Evolutionary conservation across 2,888 invertebrate species (phyloP).

Genomic region (Torymus tubicola): DNA sequence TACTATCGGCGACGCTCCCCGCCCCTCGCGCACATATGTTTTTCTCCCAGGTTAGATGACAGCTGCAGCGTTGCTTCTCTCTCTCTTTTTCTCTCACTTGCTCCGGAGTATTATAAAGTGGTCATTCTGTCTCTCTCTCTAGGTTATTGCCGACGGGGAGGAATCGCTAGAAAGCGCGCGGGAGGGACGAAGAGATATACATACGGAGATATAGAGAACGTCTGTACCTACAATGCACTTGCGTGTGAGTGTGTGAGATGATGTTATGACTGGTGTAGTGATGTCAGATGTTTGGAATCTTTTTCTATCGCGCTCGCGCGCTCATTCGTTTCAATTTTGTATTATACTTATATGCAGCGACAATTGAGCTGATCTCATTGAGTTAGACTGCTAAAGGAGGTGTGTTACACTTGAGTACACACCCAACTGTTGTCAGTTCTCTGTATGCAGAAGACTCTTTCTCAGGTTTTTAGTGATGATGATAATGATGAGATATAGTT

Average conservation of each 20-base stretch:
- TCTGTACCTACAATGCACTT: neutral
- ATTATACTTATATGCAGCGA: no score
- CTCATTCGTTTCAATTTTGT: neutral
- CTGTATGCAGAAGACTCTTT: no score
- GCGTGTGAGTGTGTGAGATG: neutral
- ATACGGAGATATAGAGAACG: slow-evolving; percentile 8
- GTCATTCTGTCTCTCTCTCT: slow-evolving; percentile 23
- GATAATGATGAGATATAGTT: slow-evolving; percentile 4
- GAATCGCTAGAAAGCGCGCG: neutral
- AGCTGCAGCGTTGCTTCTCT: no score
- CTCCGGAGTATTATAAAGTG: no score
- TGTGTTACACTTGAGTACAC: neutral
- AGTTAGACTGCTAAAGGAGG: no score
- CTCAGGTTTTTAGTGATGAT: neutral
- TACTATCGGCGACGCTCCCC: slow-evolving; percentile 1
- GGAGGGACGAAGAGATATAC: neutral
- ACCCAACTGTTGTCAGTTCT: neutral
- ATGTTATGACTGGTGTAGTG: slow-evolving; percentile 42
- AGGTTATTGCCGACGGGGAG: slow-evolving; percentile 24
- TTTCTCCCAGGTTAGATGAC: slow-evolving; percentile 23
- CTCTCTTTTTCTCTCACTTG: no score
- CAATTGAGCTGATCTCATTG: no score
- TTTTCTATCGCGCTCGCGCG: slow-evolving; percentile 5
- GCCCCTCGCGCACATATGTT: slow-evolving; percentile 18
- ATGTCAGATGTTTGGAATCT: slow-evolving; percentile 56